These are phyloP conservation scores for Philaethria dido DNA, from an alignment of 2,888 invertebrate species.

Conservation along the genomic window DNA sequence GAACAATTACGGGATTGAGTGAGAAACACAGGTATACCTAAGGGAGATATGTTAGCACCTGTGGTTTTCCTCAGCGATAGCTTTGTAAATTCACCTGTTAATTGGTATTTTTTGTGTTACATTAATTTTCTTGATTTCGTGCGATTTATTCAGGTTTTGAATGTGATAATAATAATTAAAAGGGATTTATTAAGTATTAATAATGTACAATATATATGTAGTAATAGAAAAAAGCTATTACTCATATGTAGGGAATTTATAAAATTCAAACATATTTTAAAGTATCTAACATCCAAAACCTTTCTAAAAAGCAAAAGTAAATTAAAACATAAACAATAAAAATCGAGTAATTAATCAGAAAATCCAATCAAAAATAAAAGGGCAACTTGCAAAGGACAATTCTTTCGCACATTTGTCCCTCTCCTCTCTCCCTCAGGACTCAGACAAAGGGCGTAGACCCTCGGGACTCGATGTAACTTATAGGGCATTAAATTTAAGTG, in stretches of 20 bases:
- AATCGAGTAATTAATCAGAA: slow-evolving; percentile 24
- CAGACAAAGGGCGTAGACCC: slow-evolving; percentile 65
- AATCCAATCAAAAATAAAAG: slow-evolving; percentile 39
- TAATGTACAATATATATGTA: too few relatives aligned
- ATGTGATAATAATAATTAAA: not conserved
- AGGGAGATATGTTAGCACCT: slow-evolving; percentile 57
- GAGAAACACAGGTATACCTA: slow-evolving; percentile 50
- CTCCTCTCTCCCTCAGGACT: slow-evolving; percentile 55
- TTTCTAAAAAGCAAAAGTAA: not conserved
- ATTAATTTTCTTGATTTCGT: not conserved
- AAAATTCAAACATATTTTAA: too few relatives aligned
- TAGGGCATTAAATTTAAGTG: slow-evolving; percentile 79
- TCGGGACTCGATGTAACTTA: slow-evolving; percentile 65
- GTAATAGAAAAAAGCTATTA: too few relatives aligned
- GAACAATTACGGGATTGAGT: not conserved
- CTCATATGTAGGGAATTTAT: not conserved
- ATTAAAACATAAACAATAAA: not conserved
- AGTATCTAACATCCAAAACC: too few relatives aligned
- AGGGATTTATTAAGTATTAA: too few relatives aligned
- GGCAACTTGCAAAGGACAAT: slow-evolving; percentile 43
- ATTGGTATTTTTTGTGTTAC: slow-evolving; percentile 43
- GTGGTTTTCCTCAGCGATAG: slow-evolving; percentile 48
- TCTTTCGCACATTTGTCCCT: slow-evolving; percentile 63
- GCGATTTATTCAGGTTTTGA: not conserved
- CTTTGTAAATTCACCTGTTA: slow-evolving; percentile 44